Evolutionary conservation across 2,888 invertebrate species (phyloP), one percentile per base, ranked within the genome.

Genomic region (Molanna angustata): DNA sequence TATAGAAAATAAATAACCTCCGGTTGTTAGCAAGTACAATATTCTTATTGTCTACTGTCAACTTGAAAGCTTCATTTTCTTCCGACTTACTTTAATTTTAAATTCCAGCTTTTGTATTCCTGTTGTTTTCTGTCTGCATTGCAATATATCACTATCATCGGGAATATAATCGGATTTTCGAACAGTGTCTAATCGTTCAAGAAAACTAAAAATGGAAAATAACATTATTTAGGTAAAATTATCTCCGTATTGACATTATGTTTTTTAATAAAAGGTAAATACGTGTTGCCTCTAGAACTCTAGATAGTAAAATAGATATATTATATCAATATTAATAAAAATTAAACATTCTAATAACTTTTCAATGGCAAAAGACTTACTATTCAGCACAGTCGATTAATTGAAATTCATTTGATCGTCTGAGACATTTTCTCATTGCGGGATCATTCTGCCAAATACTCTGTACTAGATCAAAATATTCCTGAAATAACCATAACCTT

Each of bases 341-440:
- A n/a, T n/a, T n/a, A n/a, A n/a, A n/a, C n/a, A n/a, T 7, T 27
- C 6, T 27, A 27, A 27, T 27, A 27, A 27, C 27, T 7, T 27
- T 27, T 27, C 11, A 27, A 7, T 7, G 11, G 27, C 6, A 6
- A 42, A 6, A n/a, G 31, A 81, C 86, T 83, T 74, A 90, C 90
- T 90, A 88, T 79, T 87, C 85, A 6, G 90, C 86, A 64, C 88
- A 87, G 63, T 90, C 90, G 37, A 90, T 82, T 2, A 90, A 72
- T 64, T 89, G 88, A 64, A 85, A 90, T 67, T 89, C 88, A 66
- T 86, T 86, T 0, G 88, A 85, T 62, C 87, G 73, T 60, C 73
- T 72, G 62, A 82, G 88, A 59, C 86, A 83, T 62, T 84, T 78
- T 64, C 83, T 79, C 2, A 90, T 82, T 0, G 86, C 88, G 1